Evolutionary conservation across 2,888 invertebrate species (phyloP).

Genomic region (Lordiphosa andalusiaca): DNA sequence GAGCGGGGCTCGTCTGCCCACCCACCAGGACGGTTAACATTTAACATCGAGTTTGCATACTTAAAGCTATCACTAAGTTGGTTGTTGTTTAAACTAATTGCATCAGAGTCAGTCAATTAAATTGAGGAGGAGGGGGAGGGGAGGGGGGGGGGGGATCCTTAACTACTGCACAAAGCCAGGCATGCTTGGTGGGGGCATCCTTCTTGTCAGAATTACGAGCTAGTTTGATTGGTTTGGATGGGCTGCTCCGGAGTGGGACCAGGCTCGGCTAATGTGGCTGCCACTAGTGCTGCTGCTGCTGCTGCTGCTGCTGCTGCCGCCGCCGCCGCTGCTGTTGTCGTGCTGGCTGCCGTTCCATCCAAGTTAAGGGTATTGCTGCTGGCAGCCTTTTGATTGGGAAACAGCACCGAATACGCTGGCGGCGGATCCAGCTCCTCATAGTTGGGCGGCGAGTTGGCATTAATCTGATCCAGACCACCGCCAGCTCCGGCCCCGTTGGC

Average conservation of each 20-base stretch:
- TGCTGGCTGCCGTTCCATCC: constrained; percentile 46
- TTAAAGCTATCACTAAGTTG: constrained; percentile 58
- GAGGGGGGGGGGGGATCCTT: constrained; percentile 30
- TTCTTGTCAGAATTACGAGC: constrained; percentile 56
- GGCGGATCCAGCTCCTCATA: constrained; percentile 85
- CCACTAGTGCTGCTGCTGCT: constrained; percentile 17
- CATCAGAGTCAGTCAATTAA: constrained; percentile 73
- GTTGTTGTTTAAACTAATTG: constrained; percentile 62
- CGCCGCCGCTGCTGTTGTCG: constrained; percentile 23
- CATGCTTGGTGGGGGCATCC: constrained; percentile 12
- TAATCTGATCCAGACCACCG: constrained; percentile 58
- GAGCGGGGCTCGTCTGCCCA: constrained; percentile 7
- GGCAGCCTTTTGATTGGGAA: constrained; percentile 82
- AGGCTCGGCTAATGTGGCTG: constrained; percentile 23
- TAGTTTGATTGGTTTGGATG: constrained; percentile 40
- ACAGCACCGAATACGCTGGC: constrained; percentile 85
- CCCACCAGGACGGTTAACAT: constrained; percentile 1
- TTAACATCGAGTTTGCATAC: constrained; percentile 17
- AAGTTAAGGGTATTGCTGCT: constrained; percentile 69
- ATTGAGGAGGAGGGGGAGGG: constrained; percentile 5
- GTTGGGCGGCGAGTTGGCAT: constrained; percentile 81
- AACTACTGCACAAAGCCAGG: constrained; percentile 57
- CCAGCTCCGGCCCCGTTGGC: constrained; percentile 53
- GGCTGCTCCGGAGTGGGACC: constrained; percentile 7
- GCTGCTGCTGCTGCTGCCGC: constrained; percentile 24